Evolutionary conservation across 2,888 invertebrate species (phyloP), one percentile per base, ranked within the genome.

Genomic region (Griposia aprilina): DNA sequence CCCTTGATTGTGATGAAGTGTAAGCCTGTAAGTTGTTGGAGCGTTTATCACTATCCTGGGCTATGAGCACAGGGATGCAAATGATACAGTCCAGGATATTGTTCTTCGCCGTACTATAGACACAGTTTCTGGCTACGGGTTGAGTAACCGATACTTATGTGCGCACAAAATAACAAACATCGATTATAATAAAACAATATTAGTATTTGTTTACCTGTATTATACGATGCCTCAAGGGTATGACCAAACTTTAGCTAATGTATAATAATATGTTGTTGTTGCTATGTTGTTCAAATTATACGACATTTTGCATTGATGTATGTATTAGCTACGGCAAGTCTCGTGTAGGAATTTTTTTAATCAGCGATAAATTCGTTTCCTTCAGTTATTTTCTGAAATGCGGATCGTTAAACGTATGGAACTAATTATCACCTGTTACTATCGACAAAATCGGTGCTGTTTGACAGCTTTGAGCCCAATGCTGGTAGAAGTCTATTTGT

Each of bases 51-150:
- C 90, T 92, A 90, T 90, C 88, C 88, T 82, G 87, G 87, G 86
- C 90, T 89, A 91, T 90, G 90, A 90, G 90, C 82, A 91, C 82
- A 86, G 90, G 88, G 90, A 94, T 94, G 94, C 92, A 94, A 94
- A 88, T 88, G 85, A 87, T 85, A 89, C 79, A 90, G 90, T 90
- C 90, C 82, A 88, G 88, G 88, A 93, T 93, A 93, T 92, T 93
- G 91, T 93, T 90, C 81, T 87, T 86, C 85, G 26, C 80, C 80
- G 88, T 88, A 86, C 76, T 85, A 85, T 75, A 81, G 74, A 79
- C 82, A 87, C 78, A 84, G 77, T 86, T 85, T 75, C 75, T 79
- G 68, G 68, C 75, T 74, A 75, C 48, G 62, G 71, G 74, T 69
- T 63, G 67, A 74, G 74, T 78, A 87, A 80, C 73, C 66, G 62